phyloP scores from a whole-genome alignment of 2,888 invertebrate species.

The Plusia festucae region DNA sequence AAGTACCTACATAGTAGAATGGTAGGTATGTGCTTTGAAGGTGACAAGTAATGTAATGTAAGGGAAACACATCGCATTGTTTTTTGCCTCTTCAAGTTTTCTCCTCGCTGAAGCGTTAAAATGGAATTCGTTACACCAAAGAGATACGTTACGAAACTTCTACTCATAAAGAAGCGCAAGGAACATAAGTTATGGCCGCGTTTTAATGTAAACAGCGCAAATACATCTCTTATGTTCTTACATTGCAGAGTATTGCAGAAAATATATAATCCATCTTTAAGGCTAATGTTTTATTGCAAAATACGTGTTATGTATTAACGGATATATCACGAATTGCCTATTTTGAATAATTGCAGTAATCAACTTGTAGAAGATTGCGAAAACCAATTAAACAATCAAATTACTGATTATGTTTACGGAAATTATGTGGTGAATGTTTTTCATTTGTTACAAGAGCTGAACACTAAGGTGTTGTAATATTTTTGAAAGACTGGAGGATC shows the following conservation, averaged over 20 bases:
- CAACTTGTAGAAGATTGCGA: constrained; percentile 45
- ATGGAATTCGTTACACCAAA: not conserved
- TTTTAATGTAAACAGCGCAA: constrained; percentile 3
- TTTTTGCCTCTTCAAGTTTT: not conserved
- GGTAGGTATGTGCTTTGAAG: not conserved
- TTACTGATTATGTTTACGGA: constrained; percentile 52
- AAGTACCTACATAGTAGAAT: too few species aligned
- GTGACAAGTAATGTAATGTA: not conserved
- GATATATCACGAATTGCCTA: constrained; percentile 44
- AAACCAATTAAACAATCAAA: constrained; percentile 50
- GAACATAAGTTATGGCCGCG: not conserved
- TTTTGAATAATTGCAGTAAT: constrained; percentile 54
- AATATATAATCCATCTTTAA: constrained; percentile 21
- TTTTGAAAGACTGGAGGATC: not conserved
- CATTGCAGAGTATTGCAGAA: constrained; percentile 32
- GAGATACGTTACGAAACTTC: not conserved
- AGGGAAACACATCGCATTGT: not conserved
- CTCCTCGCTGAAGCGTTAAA: not conserved
- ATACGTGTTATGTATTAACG: constrained; percentile 46
- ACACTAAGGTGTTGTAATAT: constrained; percentile 37
- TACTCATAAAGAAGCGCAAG: not conserved
- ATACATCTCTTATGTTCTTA: constrained; percentile 15
- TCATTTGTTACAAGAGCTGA: constrained; percentile 32
- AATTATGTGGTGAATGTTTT: constrained; percentile 38
- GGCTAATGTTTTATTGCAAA: constrained; percentile 39